A percentile compares a stretch with the other conserved stretches of the same genome.
Evolutionary conservation across 2,888 invertebrate genomes (phyloP).

Genomic region (Andrena camellia): DNA sequence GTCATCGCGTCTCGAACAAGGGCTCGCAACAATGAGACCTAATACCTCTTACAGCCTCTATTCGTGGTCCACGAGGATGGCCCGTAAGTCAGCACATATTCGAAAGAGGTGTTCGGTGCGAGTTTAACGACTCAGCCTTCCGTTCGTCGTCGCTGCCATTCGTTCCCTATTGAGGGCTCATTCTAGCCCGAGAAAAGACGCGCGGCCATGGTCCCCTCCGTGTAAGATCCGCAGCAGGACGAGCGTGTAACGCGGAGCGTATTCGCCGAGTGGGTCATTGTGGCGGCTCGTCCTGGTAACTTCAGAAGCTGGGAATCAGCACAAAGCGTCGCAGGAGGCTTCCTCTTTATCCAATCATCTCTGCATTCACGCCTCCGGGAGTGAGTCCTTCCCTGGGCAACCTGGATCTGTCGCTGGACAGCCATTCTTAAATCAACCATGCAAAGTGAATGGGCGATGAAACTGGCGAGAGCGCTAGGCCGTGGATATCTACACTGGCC

Average conservation of each 20-base stretch:
- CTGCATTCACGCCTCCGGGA: slow-evolving; percentile 80
- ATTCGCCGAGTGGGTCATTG: slow-evolving; percentile 64
- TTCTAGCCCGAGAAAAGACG: slow-evolving; percentile 42
- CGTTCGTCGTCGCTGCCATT: slow-evolving; percentile 35
- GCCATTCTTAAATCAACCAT: slow-evolving; percentile 60
- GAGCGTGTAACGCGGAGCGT: slow-evolving; percentile 25
- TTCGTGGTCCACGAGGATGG: slow-evolving; percentile 28
- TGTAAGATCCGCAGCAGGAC: slow-evolving; percentile 44
- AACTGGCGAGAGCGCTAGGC: background rate
- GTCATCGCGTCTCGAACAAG: background rate
- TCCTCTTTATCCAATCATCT: slow-evolving; percentile 83
- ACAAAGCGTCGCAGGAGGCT: slow-evolving; percentile 65
- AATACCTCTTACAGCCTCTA: slow-evolving; percentile 12
- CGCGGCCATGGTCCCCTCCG: slow-evolving; percentile 49
- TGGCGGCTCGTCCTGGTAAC: slow-evolving; percentile 69
- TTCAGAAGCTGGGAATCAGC: slow-evolving; percentile 68
- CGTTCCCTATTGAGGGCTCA: slow-evolving; percentile 52
- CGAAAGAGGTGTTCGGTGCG: slow-evolving; percentile 4
- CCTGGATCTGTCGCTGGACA: slow-evolving; percentile 71
- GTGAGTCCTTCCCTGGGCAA: slow-evolving; percentile 40
- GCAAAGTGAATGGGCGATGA: slow-evolving; percentile 12
- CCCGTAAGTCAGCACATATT: slow-evolving; percentile 20
- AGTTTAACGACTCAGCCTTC: slow-evolving; percentile 61
- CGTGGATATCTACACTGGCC: too few relatives aligned
- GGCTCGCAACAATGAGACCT: slow-evolving; percentile 16